Conservation (phyloP, 2,888 invertebrate genomes). For the Coelogynopora nodosa region DNA sequence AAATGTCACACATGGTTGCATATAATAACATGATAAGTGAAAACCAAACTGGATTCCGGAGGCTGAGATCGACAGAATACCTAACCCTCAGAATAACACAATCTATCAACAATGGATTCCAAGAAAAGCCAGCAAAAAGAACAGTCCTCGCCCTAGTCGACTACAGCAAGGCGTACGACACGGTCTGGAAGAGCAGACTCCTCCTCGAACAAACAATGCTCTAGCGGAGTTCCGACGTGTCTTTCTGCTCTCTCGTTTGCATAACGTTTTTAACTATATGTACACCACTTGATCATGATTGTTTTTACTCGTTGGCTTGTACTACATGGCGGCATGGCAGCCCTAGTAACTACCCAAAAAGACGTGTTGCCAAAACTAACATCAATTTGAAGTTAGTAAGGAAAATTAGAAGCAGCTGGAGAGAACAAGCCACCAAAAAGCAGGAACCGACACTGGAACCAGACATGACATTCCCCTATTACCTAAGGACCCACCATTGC, state of each 20-base stretch:
- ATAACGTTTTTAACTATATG: too few species aligned
- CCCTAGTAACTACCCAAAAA: neutral
- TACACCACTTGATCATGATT: too few species aligned
- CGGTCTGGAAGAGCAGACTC: constrained; percentile 29
- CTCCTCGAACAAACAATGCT: too few species aligned
- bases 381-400: neutral
- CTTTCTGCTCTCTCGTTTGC: too few species aligned
- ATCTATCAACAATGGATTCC: constrained; percentile 7
- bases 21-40: neutral
- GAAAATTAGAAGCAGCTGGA: constrained; percentile 22
- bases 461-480: constrained; percentile 16
- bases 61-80: neutral
- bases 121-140: neutral
- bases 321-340: too few species aligned
- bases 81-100: constrained; percentile 20
- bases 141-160: neutral
- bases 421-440: constrained; percentile 20
- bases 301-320: too few species aligned
- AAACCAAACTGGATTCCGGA: constrained; percentile 18
- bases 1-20: neutral
- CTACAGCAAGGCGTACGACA: constrained; percentile 13
- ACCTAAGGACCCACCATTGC: neutral
- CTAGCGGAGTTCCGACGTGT: too few species aligned
- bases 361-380: neutral
- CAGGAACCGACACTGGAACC: constrained; percentile 19